These are phyloP conservation scores for Xenus cinereus DNA, from an alignment of 2,113 vertebrate genomes.

Conservation along the genomic window DNA sequence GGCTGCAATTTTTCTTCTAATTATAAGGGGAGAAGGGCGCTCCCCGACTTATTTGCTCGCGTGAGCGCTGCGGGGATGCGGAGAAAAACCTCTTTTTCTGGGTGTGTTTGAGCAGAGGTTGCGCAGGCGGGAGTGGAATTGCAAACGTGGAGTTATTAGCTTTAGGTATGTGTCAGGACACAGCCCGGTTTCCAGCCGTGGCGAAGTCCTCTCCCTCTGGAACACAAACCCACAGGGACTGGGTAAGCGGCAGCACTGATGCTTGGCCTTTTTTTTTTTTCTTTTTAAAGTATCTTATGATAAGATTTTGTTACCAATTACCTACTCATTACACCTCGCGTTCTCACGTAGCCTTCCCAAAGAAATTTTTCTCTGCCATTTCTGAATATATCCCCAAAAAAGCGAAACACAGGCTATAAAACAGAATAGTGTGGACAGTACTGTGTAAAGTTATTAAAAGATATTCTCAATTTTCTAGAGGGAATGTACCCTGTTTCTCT, in stretches of 20 bases:
- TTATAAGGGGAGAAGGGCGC: neutral
- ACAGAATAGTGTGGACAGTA: neutral
- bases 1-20: neutral
- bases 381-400: neutral
- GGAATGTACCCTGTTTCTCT: neutral
- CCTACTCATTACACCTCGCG: neutral
- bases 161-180: neutral
- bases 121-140: fast-evolving
- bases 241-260: neutral
- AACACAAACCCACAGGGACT: neutral
- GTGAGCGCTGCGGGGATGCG: fast-evolving
- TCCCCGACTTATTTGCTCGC: neutral
- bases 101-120: neutral
- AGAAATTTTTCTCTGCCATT: neutral
- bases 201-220: neutral
- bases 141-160: fast-evolving
- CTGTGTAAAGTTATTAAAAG: fast-evolving
- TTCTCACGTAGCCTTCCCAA: neutral
- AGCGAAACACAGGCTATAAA: neutral
- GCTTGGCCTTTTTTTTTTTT: neutral
- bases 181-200: neutral
- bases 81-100: neutral
- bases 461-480: neutral
- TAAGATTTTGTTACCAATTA: neutral
- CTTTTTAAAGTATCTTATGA: too few relatives aligned